phyloP scores from a whole-genome alignment of 2,113 vertebrate species.

The Rhinolophus ferrumequinum region DNA sequence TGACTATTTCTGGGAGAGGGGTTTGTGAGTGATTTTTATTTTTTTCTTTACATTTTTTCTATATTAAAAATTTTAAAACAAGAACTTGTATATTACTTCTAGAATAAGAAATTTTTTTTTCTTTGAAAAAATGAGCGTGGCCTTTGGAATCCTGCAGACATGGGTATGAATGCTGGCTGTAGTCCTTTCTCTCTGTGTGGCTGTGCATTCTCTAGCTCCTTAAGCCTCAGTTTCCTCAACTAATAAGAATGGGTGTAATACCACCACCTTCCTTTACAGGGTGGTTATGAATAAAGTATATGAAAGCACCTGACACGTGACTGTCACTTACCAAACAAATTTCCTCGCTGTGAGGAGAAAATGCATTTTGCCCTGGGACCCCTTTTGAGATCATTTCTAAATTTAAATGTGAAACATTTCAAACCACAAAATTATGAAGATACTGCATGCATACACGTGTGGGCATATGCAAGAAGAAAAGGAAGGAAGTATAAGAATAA shows the following conservation, averaged over 20 bases:
- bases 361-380: rapidly evolving
- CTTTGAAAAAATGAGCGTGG: neutral
- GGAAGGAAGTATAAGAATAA: neutral
- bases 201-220: neutral
- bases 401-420: neutral
- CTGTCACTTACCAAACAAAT: neutral
- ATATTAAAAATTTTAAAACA: neutral
- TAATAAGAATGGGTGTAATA: neutral
- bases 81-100: neutral
- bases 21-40: neutral
- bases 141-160: neutral
- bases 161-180: neutral
- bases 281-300: neutral
- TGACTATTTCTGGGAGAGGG: neutral
- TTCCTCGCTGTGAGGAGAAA: neutral
- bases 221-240: neutral
- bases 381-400: neutral
- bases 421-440: neutral
- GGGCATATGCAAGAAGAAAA: neutral
- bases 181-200: neutral
- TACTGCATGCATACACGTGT: neutral
- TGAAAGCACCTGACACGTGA: neutral
- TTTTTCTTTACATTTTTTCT: neutral
- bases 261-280: neutral
- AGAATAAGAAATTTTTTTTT: neutral